Percentiles rank a stretch among this genome's conserved stretches.
phyloP scores from a whole-genome alignment of 2,888 invertebrate genomes.

The Schizaphis graminum region DNA sequence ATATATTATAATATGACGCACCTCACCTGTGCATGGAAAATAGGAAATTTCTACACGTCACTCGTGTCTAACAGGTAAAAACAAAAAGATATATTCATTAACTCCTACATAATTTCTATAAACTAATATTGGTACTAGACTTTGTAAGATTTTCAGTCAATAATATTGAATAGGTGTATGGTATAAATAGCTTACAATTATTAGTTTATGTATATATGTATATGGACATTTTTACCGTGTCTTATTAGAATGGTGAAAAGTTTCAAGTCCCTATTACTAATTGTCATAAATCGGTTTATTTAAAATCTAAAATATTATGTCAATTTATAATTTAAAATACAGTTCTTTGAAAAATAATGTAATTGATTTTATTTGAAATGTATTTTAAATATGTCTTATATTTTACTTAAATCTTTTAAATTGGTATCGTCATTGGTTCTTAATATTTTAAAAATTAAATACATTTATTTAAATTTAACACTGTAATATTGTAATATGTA shows the following conservation, averaged over 20 bases:
- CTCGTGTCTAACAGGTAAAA: not conserved
- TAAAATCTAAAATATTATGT: not conserved
- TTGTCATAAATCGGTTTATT: not conserved
- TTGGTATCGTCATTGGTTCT: not conserved
- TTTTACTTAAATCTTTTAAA: not conserved
- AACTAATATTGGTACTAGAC: not conserved
- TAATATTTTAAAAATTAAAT: not conserved
- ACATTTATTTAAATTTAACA: conserved; percentile 21
- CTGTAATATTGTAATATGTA: not conserved
- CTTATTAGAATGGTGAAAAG: not conserved
- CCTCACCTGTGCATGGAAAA: not conserved
- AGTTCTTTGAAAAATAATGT: not conserved
- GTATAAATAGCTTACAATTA: not conserved
- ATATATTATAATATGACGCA: not conserved
- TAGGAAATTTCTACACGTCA: not conserved
- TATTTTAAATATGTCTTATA: conserved; percentile 34
- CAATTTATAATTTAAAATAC: not conserved
- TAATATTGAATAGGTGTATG: not conserved
- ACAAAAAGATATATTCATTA: not conserved
- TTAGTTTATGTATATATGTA: not conserved
- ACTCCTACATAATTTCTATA: not conserved
- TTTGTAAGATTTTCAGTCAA: not conserved
- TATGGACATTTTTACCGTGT: not conserved
- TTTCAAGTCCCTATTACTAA: no score
- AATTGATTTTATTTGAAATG: conserved; percentile 36